Conservation (phyloP, 1,140 invertebrate genomes). For the Neotoxoptera formosana region DNA sequence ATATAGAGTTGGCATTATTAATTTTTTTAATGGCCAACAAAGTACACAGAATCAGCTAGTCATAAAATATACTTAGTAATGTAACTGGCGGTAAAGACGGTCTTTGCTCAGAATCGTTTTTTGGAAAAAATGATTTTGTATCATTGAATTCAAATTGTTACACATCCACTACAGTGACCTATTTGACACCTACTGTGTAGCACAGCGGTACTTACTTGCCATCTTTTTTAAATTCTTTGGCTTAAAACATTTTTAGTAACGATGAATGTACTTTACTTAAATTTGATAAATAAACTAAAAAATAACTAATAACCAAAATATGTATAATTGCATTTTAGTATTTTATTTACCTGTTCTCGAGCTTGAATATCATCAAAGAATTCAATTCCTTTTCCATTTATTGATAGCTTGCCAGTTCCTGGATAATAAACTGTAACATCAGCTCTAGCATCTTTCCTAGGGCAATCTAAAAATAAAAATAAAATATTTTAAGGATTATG, state of each 20-base stretch:
- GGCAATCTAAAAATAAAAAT: constrained; percentile 68
- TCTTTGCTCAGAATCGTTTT: too few species aligned
- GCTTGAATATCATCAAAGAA: constrained; percentile 76
- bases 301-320: not conserved
- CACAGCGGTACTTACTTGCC: too few species aligned
- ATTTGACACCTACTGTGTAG: too few species aligned
- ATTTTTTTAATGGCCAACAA: too few species aligned
- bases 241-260: not conserved
- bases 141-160: too few species aligned
- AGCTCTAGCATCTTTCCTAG: constrained; percentile 75
- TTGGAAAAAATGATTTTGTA: too few species aligned
- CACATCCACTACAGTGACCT: too few species aligned
- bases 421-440: constrained; percentile 74
- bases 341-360: constrained; percentile 74
- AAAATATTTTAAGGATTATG: not conserved
- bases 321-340: not conserved
- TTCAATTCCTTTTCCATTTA: constrained; percentile 81
- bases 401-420: constrained; percentile 81
- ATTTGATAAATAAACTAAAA: not conserved
- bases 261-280: not conserved
- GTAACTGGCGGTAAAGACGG: too few species aligned
- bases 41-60: too few species aligned
- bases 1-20: too few species aligned
- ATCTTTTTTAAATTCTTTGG: too few species aligned
- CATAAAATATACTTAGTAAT: too few species aligned